A percentile compares a stretch with the other conserved stretches of the same genome.
These are phyloP conservation scores for Marmota monax DNA, from an alignment of 2,113 vertebrate genomes.

Conservation along the genomic window DNA sequence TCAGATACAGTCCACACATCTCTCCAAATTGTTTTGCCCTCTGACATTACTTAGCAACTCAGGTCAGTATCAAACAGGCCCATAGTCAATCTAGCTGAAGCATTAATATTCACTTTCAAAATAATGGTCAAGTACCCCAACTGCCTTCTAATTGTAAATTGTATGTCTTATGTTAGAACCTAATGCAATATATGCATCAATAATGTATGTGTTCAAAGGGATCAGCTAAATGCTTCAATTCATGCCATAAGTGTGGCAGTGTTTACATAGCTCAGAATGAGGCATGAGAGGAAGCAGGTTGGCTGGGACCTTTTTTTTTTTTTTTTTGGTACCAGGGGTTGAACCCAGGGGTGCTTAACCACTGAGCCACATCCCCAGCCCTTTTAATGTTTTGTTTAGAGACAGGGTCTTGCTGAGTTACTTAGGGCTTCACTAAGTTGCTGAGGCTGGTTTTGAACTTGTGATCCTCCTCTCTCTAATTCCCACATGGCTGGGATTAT, in stretches of 20 bases:
- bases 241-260: background rate
- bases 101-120: conserved; percentile 62
- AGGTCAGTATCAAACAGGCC: conserved; percentile 49
- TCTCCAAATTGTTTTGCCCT: conserved; percentile 65
- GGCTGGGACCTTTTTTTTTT: background rate
- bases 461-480: too few relatives aligned
- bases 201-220: background rate
- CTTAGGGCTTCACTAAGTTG: too few relatives aligned
- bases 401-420: too few relatives aligned
- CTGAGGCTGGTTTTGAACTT: too few relatives aligned
- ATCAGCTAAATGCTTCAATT: background rate
- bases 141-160: background rate
- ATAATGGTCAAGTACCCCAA: background rate
- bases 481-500: too few relatives aligned
- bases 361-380: too few relatives aligned
- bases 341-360: too few relatives aligned
- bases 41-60: conserved; percentile 68
- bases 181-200: background rate
- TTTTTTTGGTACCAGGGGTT: too few relatives aligned
- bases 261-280: background rate
- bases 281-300: background rate
- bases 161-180: background rate
- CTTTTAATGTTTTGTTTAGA: too few relatives aligned
- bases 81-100: conserved; percentile 28
- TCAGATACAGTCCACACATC: conserved; percentile 32